A percentile compares a stretch with the other conserved stretches of the same genome.
Conservation (phyloP, 2,888 invertebrate species). For the Euzetes globulus region DNA sequence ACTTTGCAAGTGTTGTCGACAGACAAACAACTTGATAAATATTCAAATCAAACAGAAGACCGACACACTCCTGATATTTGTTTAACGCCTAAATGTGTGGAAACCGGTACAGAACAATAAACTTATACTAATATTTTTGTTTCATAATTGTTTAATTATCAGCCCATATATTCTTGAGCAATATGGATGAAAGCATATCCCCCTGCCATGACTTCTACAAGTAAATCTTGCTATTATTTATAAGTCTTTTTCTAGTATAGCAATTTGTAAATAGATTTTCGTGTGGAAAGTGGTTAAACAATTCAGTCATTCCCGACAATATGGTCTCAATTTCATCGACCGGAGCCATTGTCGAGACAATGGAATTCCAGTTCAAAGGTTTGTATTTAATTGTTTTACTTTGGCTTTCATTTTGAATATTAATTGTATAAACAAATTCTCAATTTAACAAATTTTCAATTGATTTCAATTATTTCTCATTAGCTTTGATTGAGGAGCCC, state of each 20-base stretch:
- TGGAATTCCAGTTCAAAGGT: not conserved
- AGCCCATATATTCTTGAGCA: constrained; percentile 63
- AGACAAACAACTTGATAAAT: not conserved
- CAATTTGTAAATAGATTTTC: constrained; percentile 63
- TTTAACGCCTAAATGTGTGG: constrained; percentile 67
- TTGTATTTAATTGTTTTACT: not conserved
- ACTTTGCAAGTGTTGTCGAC: not conserved
- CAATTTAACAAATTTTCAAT: not conserved
- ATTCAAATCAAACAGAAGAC: not conserved
- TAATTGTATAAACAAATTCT: not conserved
- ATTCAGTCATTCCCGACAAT: constrained; percentile 63
- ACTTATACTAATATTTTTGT: not conserved
- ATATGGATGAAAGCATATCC: constrained; percentile 63
- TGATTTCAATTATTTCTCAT: not conserved
- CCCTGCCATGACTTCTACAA: constrained; percentile 76
- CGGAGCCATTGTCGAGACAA: not conserved
- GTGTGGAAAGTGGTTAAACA: constrained; percentile 64
- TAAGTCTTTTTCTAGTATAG: not conserved
- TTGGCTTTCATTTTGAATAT: not conserved
- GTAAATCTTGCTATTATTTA: not conserved
- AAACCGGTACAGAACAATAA: constrained; percentile 55
- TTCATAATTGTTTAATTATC: not conserved
- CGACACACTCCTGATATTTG: constrained; percentile 53
- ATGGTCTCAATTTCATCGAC: constrained; percentile 61
- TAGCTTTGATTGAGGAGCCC: constrained; percentile 17